These are phyloP conservation scores for Otocyon megalotis DNA, from an alignment of 2,113 vertebrate species.

Conservation along the genomic window DNA sequence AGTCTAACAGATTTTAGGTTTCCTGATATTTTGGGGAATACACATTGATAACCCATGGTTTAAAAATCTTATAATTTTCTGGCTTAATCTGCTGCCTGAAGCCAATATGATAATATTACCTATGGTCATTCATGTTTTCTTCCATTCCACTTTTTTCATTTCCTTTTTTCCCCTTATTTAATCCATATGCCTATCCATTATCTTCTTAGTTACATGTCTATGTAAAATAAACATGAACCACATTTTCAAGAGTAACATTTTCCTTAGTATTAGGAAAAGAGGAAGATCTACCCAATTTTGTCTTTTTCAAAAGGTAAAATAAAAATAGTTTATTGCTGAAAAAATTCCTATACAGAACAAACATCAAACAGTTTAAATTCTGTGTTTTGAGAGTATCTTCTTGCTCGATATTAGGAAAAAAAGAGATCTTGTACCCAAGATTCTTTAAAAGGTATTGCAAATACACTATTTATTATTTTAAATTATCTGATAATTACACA, in stretches of 20 bases:
- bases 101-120: not conserved
- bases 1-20: slow-evolving; percentile 22
- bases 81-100: not conserved
- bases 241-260: not conserved
- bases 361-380: slow-evolving; percentile 2
- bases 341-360: not conserved
- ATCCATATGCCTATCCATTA: not conserved
- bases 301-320: slow-evolving; percentile 34
- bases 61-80: slow-evolving; percentile 34
- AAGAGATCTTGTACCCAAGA: not conserved
- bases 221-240: not conserved
- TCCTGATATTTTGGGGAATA: not conserved
- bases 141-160: not conserved
- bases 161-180: not conserved
- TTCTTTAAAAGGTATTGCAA: not conserved
- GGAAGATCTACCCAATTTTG: not conserved
- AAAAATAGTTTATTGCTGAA: slow-evolving; percentile 39
- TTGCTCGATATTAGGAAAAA: not conserved
- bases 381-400: slow-evolving; percentile 35
- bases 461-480: slow-evolving; percentile 47
- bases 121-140: not conserved
- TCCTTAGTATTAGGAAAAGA: not conserved
- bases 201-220: not conserved
- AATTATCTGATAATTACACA: not conserved
- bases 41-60: not conserved